Evolutionary conservation across 1,140 invertebrate species (phyloP), one percentile per base, ranked within the genome.

Genomic region (Heliconius nattereri): DNA sequence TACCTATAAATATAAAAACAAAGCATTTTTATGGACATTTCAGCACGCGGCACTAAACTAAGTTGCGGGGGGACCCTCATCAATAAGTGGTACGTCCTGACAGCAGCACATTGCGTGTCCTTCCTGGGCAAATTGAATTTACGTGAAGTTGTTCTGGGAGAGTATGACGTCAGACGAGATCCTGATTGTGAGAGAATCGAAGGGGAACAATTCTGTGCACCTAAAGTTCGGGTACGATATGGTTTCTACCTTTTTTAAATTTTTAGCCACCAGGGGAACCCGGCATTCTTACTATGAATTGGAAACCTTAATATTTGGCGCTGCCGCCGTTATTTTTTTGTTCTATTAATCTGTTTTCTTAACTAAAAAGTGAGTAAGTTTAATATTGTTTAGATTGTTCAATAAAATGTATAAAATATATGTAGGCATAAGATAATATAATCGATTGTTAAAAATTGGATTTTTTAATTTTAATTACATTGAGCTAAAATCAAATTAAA

Each of bases 21-120:
- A 32, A 32, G 3, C 29, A 32, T 32, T 32, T 57, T 57, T 57
- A 57, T 57, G 23, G 16, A 26, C 6, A 71, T 81, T 87, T 35
- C 85, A 95, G 94, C 81, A 71, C 81, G 82, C 6, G 91, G 89
- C 32, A 86, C 87, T 1, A 94, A 95, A 83, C 96, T 96, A 78
- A 94, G 94, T 76, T 97, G 97, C 84, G 96, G 96, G 1, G 97
- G 96, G 6, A 93, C 96, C 0, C 84, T 97, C 2, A 97, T 97
- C 77, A 96, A 95, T 70, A 89, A 95, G 57, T 92, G 96, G 83
- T 97, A 97, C 83, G 95, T 97, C 49, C 88, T 97, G 20, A 97
- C 96, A 1, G 97, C 97, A 2, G 97, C 96, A 1, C 97, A 97
- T 83, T 97, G 96, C 76, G 94, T 97, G 9, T 95, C 94, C 3